These are phyloP conservation scores for Cyprinella venusta DNA, from an alignment of 2,797 vertebrate genomes.

Conservation along the genomic window DNA sequence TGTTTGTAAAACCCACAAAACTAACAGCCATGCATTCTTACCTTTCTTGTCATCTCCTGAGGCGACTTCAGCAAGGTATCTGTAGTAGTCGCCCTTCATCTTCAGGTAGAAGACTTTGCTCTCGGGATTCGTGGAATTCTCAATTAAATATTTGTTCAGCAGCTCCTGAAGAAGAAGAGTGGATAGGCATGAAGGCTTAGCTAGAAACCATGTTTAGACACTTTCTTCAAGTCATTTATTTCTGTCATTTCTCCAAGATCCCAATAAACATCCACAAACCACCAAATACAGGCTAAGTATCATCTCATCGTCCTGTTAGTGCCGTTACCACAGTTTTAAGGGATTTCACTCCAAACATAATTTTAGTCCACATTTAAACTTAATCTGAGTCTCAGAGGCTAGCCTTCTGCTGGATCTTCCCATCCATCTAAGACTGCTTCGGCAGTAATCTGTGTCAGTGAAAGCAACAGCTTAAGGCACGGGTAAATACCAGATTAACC, in stretches of 20 bases:
- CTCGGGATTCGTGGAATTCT: slow-evolving; percentile 83
- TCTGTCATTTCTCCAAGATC: background rate
- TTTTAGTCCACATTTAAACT: slow-evolving; percentile 1
- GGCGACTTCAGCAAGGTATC: slow-evolving; percentile 98
- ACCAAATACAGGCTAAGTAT: slow-evolving; percentile 1
- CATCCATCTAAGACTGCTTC: slow-evolving; percentile 1
- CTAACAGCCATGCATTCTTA: slow-evolving; percentile 67
- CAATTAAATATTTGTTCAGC: slow-evolving; percentile 90
- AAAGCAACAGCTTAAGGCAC: slow-evolving; percentile 56
- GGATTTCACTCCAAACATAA: slow-evolving; percentile 1
- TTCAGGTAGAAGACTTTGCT: slow-evolving; percentile 98
- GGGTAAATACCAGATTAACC: slow-evolving; percentile 56
- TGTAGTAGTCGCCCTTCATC: slow-evolving; percentile 98
- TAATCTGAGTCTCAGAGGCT: slow-evolving; percentile 20
- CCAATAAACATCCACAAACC: background rate
- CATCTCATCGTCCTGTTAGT: background rate
- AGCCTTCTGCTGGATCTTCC: background rate
- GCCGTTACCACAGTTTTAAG: background rate
- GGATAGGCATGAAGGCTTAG: background rate
- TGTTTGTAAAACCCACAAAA: background rate
- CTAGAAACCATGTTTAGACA: background rate
- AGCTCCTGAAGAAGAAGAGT: slow-evolving; percentile 79
- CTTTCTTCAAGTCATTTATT: background rate
- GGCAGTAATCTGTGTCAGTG: slow-evolving; percentile 57
- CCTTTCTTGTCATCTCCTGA: slow-evolving; percentile 81